Conservation (phyloP, 1,140 invertebrate genomes). For the Geopemphigus sp. region DNA sequence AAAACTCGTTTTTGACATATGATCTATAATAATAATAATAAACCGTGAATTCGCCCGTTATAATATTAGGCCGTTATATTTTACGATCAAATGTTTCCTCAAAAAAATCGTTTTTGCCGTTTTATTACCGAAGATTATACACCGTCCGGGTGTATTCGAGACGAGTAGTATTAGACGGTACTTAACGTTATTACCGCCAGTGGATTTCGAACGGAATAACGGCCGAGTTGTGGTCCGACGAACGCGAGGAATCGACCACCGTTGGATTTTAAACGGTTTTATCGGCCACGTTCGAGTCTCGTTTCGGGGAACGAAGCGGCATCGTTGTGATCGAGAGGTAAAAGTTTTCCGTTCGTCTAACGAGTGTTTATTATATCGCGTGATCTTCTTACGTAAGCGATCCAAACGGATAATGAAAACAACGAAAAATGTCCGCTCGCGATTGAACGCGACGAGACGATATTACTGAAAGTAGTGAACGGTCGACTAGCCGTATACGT, state of each 20-base stretch:
- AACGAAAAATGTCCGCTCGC: too few species aligned
- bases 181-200: not conserved
- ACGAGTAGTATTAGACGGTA: not conserved
- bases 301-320: too few species aligned
- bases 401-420: too few species aligned
- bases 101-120: not conserved
- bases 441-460: too few species aligned
- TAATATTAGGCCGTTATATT: constrained; percentile 1
- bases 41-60: not conserved
- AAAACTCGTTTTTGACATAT: constrained; percentile 8
- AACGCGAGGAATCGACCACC: not conserved
- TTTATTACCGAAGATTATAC: constrained; percentile 35
- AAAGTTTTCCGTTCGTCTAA: too few species aligned
- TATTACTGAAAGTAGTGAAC: too few species aligned
- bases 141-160: not conserved
- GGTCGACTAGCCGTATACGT: too few species aligned
- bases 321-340: too few species aligned
- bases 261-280: constrained; percentile 11
- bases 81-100: constrained; percentile 17
- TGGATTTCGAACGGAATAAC: not conserved
- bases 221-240: too few species aligned
- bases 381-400: too few species aligned
- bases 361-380: too few species aligned
- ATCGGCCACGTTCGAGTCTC: too few species aligned
- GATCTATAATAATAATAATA: not conserved